These are phyloP conservation scores for Liodrosophila aerea DNA, from an alignment of 2,888 invertebrate species.

Conservation along the genomic window DNA sequence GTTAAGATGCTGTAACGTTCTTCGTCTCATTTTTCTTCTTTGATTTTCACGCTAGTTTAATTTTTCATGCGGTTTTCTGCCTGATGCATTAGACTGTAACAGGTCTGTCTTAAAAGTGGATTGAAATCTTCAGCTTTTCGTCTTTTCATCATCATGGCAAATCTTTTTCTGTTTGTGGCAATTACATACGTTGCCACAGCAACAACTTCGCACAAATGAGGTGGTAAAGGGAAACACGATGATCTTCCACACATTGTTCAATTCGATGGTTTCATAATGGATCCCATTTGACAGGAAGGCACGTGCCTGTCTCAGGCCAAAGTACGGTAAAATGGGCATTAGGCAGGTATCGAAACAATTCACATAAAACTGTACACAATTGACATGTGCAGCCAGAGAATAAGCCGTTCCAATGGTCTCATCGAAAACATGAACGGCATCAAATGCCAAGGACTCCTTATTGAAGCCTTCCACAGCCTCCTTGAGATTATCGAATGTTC, in stretches of 20 bases:
- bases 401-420: slow-evolving; percentile 73
- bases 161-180: slow-evolving; percentile 19
- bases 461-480: slow-evolving; percentile 61
- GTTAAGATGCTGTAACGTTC: slow-evolving; percentile 17
- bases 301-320: slow-evolving; percentile 22
- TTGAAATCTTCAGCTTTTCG: neutral
- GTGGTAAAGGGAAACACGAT: slow-evolving; percentile 73
- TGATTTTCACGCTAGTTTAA: slow-evolving; percentile 10
- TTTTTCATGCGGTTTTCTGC: slow-evolving; percentile 1
- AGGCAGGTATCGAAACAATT: slow-evolving; percentile 73
- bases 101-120: slow-evolving; percentile 1
- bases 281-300: slow-evolving; percentile 62
- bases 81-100: too few species aligned
- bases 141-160: slow-evolving; percentile 38
- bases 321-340: slow-evolving; percentile 43
- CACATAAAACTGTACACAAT: slow-evolving; percentile 65
- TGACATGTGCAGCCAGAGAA: slow-evolving; percentile 60
- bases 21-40: neutral
- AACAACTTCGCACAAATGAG: slow-evolving; percentile 27
- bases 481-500: slow-evolving; percentile 65
- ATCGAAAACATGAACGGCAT: slow-evolving; percentile 71
- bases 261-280: slow-evolving; percentile 75
- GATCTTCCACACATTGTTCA: slow-evolving; percentile 52
- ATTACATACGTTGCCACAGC: slow-evolving; percentile 43
- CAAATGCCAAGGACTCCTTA: slow-evolving; percentile 55